Evolutionary conservation across 2,888 invertebrate genomes (phyloP).

Genomic region (Caenorhabditis becei): DNA sequence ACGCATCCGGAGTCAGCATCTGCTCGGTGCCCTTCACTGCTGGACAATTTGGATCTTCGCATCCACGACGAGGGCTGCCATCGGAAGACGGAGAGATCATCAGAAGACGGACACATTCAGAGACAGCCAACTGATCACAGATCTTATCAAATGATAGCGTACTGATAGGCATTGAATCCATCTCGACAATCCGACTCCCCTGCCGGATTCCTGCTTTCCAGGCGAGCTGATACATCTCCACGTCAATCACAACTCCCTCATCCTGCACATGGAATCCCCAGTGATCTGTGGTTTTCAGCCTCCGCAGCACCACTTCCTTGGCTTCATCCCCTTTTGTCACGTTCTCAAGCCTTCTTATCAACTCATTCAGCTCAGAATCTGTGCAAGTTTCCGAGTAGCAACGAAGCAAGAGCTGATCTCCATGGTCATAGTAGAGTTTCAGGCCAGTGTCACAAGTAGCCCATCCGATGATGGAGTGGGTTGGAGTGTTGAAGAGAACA

Average conservation of each 20-base stretch:
- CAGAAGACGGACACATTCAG: slow-evolving; percentile 72
- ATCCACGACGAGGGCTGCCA: slow-evolving; percentile 79
- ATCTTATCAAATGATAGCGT: slow-evolving; percentile 77
- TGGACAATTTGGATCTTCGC: slow-evolving; percentile 78
- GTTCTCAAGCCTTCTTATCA: slow-evolving; percentile 88
- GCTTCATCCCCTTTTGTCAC: slow-evolving; percentile 87
- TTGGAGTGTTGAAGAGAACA: slow-evolving; percentile 91
- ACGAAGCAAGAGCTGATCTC: slow-evolving; percentile 90
- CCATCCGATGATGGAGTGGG: slow-evolving; percentile 89
- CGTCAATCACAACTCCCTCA: slow-evolving; percentile 91
- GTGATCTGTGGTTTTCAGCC: slow-evolving; percentile 71
- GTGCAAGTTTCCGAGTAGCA: slow-evolving; percentile 85
- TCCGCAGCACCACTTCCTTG: slow-evolving; percentile 84
- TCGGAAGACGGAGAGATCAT: slow-evolving; percentile 77
- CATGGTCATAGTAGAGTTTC: slow-evolving; percentile 90
- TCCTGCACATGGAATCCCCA: slow-evolving; percentile 79
- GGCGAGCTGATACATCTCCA: slow-evolving; percentile 86
- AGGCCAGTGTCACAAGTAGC: slow-evolving; percentile 78
- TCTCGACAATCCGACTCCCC: slow-evolving; percentile 91
- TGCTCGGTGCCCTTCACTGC: slow-evolving; percentile 78
- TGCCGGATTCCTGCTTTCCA: slow-evolving; percentile 90
- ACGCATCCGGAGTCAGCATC: slow-evolving; percentile 79
- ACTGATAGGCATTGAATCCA: slow-evolving; percentile 73
- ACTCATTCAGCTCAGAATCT: slow-evolving; percentile 86
- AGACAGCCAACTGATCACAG: slow-evolving; percentile 72